Base-by-base conservation (phyloP, 2,888 invertebrate species). In the Xestobium rufovillosum region DNA sequence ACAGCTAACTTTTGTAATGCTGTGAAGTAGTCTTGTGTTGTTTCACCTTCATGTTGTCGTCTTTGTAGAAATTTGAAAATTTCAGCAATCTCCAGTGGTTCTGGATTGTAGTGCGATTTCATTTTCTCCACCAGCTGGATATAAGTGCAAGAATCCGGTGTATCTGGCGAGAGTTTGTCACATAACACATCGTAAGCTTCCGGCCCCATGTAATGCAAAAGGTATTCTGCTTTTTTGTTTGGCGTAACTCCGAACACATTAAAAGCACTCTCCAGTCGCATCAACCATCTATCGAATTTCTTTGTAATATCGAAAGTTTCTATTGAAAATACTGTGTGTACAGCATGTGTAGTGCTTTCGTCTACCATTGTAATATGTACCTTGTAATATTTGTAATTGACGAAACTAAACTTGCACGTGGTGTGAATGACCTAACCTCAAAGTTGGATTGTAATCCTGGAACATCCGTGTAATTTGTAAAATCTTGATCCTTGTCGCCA, bases 51-150 rank as follows among this genome's bases (percentile, higher is more conserved):
- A 1, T 40, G 34, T 38, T 54, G 53, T 27, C 43, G 44, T 4
- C 51, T 39, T 15, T 49, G 42, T 12, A 44, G 44, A 34, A 53
- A 52, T 14, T 47, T 30, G 36, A 41, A 53, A 26, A 43, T 51
- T 38, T 53, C 50, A 14, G 50, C 40, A 13, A 55, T 52, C 38
- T 55, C 48, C 38, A 42, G 25, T 2, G 34, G 31, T 31, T 31
- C 23, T 14, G 44, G 44, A 26, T 37, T 34, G 31, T 39, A 45
- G 33, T 36, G 35, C 35, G 14, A 19, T 14, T 31, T 26, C 42
- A 44, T 37, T 10, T 14, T 11, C 3, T 3, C 11, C 17, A 14
- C 17, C n/a, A n/a, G n/a, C n/a, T n/a, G n/a, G n/a, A 33, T 3
- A 12, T 34, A 12, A 9, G 28, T 28, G 14, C 29, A 38, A 16